Evolutionary conservation across 2,888 invertebrate species (phyloP), one percentile per base, ranked within the genome.

Genomic region (Ophion slaviceki): DNA sequence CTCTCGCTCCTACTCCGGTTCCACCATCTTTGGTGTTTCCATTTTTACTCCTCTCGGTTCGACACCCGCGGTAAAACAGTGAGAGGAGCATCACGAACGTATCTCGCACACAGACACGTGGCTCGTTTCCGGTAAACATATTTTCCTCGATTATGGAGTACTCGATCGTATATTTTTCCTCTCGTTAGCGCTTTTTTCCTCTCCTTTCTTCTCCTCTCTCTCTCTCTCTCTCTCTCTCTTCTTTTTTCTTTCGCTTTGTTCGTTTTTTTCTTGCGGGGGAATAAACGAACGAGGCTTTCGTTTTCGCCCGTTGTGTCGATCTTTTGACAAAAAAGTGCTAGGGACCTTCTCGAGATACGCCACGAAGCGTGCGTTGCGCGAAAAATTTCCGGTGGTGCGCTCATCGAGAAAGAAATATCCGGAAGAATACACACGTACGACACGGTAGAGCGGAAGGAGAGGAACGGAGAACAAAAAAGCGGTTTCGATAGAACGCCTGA

Each of bases 381-480:
- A 74, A 36, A 61, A 72, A 72, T 59, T 62, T 74, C 28, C 74
- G 45, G 62, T 45, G 62, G 62, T 61, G 62, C 74, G 62, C 61
- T 62, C 67, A 59, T 61, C 70, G 64, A 79, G 53, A 74, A 67
- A 74, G 32, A 74, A 78, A 74, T 68, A 74, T 74, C 24, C 72
- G 67, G 68, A 45, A 59, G 57, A 80, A 67, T 59, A 71, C 57
- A 57, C 64, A 45, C 36, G 17, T 28, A 40, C 40, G 28, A 67
- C 57, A 61, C 59, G 36, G 3, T 24, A 36, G 40, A 59, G 67
- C n/a, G 59, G 40, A 74, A 64, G 72, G 76, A 66, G 20, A 74
- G 70, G 70, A 68, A 61, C 7, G 24, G 11, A n/a, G 53, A 32
- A 8, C 11, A 64, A 57, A 74, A 62, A 45, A 74, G 79, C 66